Evolutionary conservation across 2,113 vertebrate genomes (phyloP), one percentile per base, ranked within the genome.

Genomic region (Glareola pratincola): DNA sequence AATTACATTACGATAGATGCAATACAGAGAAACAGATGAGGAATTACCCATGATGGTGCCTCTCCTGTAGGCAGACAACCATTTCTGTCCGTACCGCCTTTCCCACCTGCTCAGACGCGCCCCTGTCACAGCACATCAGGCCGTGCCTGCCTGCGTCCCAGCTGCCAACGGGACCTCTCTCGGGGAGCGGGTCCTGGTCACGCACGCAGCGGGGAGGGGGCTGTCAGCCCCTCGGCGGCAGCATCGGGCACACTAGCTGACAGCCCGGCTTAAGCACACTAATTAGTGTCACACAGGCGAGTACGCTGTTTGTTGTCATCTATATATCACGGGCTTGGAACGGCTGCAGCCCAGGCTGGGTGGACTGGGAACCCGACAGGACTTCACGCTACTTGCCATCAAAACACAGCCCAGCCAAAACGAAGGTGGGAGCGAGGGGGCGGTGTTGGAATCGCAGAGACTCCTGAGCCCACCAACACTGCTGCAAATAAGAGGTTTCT

Each of bases 1-100:
- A 36, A 92, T 36, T 10, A 36, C 57, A 36, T 59, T 36, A 74
- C 1, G 0, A 27, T 2, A 36, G 14, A 17, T 7, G 7, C n/a
- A 79, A 39, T 4, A 41, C 15, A 53, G 21, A 56, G 30, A 71
- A 69, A 57, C 6, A 81, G 47, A 57, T 8, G 2, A 12, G 2
- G 3, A 64, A 36, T 6, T 34, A 12, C 36, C 53, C 59, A 27
- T 3, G 1, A 26, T 0, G 1, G 29, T 0, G 0, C 10, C 56
- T 54, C 45, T 60, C 59, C 48, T 3, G 6, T 4, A 18, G 39
- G 29, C 51, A 47, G 50, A 18, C 12, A 41, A 5, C 4, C 30
- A 1, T 8, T 57, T 74, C 23, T 57, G 30, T 5, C 56, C 4
- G 0, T 51, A 23, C 43, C 67, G 86, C 64, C 81, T 84, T 79